These are phyloP conservation scores for Neodontobutis hainanensis DNA, from an alignment of 2,113 vertebrate genomes.

Conservation along the genomic window DNA sequence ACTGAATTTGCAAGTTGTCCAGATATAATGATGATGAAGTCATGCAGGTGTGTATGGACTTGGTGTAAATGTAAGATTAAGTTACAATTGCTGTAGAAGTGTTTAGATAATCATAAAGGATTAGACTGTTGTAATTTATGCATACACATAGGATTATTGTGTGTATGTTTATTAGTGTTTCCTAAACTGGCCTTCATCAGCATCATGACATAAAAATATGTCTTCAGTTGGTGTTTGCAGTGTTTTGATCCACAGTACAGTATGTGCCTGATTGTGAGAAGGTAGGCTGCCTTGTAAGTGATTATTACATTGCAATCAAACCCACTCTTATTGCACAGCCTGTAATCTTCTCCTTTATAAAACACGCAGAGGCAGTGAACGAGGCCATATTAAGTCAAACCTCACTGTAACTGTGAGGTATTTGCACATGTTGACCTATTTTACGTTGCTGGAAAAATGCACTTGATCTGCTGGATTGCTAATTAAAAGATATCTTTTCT, in stretches of 20 bases:
- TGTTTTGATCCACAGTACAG: conserved; percentile 1
- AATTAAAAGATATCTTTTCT: background rate
- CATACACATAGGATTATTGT: conserved; percentile 20
- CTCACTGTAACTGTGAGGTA: background rate
- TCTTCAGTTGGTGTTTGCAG: background rate
- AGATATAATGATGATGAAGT: conserved; percentile 9
- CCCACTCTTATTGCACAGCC: conserved; percentile 4
- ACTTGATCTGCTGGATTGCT: background rate
- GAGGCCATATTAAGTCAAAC: background rate
- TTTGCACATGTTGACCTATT: background rate
- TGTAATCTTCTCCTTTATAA: conserved; percentile 18
- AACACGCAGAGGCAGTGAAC: background rate
- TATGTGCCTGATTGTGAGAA: background rate
- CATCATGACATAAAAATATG: background rate
- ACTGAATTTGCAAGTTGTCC: background rate
- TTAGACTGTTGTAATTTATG: conserved; percentile 13
- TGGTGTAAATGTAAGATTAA: background rate
- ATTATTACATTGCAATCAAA: conserved; percentile 18
- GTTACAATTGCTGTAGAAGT: background rate
- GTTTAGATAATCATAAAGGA: conserved; percentile 28
- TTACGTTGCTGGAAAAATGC: background rate
- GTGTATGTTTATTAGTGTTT: conserved; percentile 8
- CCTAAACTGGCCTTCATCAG: conserved; percentile 3
- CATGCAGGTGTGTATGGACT: conserved; percentile 9
- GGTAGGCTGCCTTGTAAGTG: conserved; percentile 6